Percentiles rank a stretch among this genome's conserved stretches.
phyloP scores from a whole-genome alignment of 2,888 invertebrate species.

The Epsilonema sp. region DNA sequence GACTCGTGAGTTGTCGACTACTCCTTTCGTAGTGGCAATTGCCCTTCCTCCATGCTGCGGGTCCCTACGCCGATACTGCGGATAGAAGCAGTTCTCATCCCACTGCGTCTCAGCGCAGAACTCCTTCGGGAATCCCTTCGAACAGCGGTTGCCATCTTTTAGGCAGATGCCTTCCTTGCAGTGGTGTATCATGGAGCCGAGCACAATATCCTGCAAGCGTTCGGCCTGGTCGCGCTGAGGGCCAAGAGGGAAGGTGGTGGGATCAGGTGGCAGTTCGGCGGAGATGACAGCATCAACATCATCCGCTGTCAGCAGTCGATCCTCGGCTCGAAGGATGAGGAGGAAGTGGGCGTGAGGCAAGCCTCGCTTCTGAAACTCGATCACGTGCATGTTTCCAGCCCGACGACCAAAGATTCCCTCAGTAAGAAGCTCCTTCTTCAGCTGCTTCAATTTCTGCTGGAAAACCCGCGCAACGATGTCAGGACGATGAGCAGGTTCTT shows the following conservation, averaged over 20 bases:
- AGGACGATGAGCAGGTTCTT: slow-evolving; percentile 14
- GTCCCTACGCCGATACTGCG: background rate
- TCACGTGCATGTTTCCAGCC: slow-evolving; percentile 13
- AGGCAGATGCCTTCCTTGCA: too few species aligned
- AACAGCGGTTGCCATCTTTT: too few species aligned
- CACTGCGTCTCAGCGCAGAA: background rate
- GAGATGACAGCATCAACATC: slow-evolving; percentile 25
- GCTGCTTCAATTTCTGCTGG: slow-evolving; percentile 14
- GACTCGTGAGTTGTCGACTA: slow-evolving; percentile 4
- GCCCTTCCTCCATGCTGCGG: too few species aligned
- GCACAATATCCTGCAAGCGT: background rate
- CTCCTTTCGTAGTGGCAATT: too few species aligned
- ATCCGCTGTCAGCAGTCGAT: slow-evolving; percentile 11
- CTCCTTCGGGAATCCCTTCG: slow-evolving; percentile 5
- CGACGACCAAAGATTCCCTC: slow-evolving; percentile 14
- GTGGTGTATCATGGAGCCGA: background rate
- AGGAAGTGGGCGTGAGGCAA: slow-evolving; percentile 22
- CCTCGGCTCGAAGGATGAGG: slow-evolving; percentile 10
- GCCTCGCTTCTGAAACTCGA: slow-evolving; percentile 26
- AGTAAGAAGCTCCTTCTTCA: slow-evolving; percentile 15
- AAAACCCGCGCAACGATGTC: slow-evolving; percentile 20
- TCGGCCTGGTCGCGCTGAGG: background rate
- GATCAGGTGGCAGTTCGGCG: slow-evolving; percentile 23
- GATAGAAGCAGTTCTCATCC: background rate
- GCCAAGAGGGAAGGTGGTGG: background rate